phyloP scores from a whole-genome alignment of 2,888 invertebrate genomes.

The Drosophila longiperda region DNA sequence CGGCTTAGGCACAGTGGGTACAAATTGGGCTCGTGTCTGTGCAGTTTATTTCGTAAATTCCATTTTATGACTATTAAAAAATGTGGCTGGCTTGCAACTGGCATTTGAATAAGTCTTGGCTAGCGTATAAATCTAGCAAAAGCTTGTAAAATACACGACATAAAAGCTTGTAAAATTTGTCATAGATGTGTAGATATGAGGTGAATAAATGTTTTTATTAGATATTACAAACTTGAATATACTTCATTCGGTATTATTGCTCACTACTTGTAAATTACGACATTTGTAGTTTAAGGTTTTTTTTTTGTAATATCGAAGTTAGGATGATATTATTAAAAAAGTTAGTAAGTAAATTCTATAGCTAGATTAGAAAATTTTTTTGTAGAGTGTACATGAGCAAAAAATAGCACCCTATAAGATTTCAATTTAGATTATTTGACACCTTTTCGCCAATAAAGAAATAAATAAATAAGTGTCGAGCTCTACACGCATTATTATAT shows the following conservation, averaged over 20 bases:
- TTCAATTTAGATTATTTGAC: conserved; percentile 38
- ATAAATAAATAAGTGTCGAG: conserved; percentile 11
- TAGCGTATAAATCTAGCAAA: conserved; percentile 19
- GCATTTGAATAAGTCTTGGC: conserved; percentile 17
- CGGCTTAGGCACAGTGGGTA: conserved; percentile 6
- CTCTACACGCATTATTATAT: conserved; percentile 28
- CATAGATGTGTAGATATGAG: conserved; percentile 6
- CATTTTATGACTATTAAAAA: conserved; percentile 12
- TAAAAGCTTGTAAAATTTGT: conserved; percentile 5
- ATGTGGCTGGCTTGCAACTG: background rate
- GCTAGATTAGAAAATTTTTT: background rate
- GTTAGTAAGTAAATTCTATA: background rate
- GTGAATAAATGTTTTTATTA: background rate
- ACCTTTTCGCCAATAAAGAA: conserved; percentile 12
- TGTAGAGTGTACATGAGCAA: background rate
- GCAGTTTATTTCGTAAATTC: conserved; percentile 16
- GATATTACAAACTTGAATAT: background rate
- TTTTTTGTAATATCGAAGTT: background rate
- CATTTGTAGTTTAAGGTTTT: background rate
- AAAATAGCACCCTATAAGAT: conserved; percentile 22
- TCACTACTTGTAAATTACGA: background rate
- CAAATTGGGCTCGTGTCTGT: conserved; percentile 2
- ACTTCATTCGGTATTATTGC: background rate
- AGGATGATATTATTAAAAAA: too few relatives aligned
- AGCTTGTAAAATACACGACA: background rate